Base-by-base conservation (phyloP, 1,140 invertebrate genomes). In the Dysdera silvatica region DNA sequence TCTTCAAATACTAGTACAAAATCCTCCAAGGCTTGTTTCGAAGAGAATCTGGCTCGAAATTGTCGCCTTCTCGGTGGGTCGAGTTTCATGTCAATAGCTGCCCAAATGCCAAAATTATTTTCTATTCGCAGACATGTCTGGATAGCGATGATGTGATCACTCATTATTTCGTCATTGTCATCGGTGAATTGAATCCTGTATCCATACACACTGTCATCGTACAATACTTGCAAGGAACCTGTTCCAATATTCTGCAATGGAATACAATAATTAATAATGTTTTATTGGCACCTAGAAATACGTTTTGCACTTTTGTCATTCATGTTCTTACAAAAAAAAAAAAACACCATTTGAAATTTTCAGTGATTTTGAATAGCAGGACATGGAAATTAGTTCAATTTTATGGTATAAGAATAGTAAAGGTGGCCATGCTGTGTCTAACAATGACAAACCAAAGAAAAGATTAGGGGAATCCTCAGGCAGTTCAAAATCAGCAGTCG, bases 131-230 rank as follows among this genome's bases (percentile, higher is more conserved):
- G 71, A 5, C 68, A 67, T 3, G 75, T 78, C 57, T 82, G 76
- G 29, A 75, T 73, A 48, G 74, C 74, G 58, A 82, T 80, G 18
- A 81, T 61, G 45, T 81, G 80, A 35, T 80, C 78, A 59, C 79
- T 79, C 1, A 80, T 45, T 14, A 72, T 57, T n/a, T 76, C 69
- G 4, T 75, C 74, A 14, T 77, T 65, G 29, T 80, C 77, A 4
- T 70, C 67, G 33, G 71, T 71, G 18, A 82, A 68, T n/a, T 72
- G 55, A 26, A 83, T 78, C 26, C 73, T 73, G 10, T 75, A 73
- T 1, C 76, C 78, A 66, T 71, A 79, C 4, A 80, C 70, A 18
- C 79, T 75, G n/a, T 78, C 76, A 70, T 83, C 79, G 55, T 79
- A 82, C n/a, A 75, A 23, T 14, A 82, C 76, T 33, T 75, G 74